Evolutionary conservation across 2,113 vertebrate species (phyloP), one percentile per base, ranked within the genome.

Genomic region (Gobio gobio): DNA sequence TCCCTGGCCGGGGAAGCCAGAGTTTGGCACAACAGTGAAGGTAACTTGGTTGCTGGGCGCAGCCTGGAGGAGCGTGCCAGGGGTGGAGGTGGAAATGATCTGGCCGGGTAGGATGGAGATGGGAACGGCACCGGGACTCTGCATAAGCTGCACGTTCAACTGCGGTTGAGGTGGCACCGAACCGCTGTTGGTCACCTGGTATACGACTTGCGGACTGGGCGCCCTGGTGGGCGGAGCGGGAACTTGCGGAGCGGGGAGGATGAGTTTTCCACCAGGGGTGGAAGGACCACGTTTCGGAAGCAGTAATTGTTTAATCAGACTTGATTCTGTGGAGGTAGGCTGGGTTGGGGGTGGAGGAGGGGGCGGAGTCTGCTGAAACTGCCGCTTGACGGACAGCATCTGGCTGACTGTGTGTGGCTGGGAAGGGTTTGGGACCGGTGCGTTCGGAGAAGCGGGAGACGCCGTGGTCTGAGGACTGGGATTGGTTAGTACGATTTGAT

Each of bases 21-120:
- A 96, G 96, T 96, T 98, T 95, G 98, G 98, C 95, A 99, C 98
- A 95, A 99, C 97, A 92, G 98, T 98, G 93, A 99, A 99, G 2
- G 98, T 99, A 91, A 99, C 96, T 92, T 98, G 98, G 93, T 97
- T 98, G 89, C 96, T 95, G 87, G 97, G 92, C 70, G 96, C 95
- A 88, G 96, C 96, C 94, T 99, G 98, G 89, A 99, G 97, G 93
- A 99, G 96, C 86, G 98, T 94, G 89, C 97, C 95, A 83, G 97
- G 93, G 90, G 94, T 97, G 90, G 97, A 96, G 7, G 95, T 92
- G 66, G 98, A 98, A 91, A 99, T 96, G 87, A 99, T 94, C 80
- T 97, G 98, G 68, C 97, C 97, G 73, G 97, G 97, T 85, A 99
- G 91, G 89, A 96, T 96, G 20, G 96, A 96, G 91, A 99, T 97